Evolutionary conservation across 2,888 invertebrate genomes (phyloP).

Genomic region (Unio delphinus): DNA sequence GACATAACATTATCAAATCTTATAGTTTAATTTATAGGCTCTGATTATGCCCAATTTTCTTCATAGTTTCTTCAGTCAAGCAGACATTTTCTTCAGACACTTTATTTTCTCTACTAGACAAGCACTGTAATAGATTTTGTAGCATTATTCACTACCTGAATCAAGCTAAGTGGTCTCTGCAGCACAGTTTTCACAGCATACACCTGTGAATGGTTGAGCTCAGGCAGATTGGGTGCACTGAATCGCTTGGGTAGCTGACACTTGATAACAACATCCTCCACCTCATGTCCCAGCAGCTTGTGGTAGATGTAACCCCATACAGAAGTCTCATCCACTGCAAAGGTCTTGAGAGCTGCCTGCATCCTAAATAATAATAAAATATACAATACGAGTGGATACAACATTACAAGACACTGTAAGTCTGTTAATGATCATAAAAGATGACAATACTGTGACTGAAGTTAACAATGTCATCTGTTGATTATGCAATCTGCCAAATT

Average conservation of each 20-base stretch:
- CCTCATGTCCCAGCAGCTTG: conserved; percentile 85
- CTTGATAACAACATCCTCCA: conserved; percentile 91
- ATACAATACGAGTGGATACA: not conserved
- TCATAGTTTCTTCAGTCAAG: too few species aligned
- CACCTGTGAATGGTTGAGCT: conserved; percentile 95
- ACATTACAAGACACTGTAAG: not conserved
- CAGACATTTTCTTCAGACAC: too few species aligned
- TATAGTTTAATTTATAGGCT: too few species aligned
- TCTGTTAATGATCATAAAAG: not conserved
- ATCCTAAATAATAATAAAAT: conserved; percentile 77
- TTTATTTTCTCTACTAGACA: too few species aligned
- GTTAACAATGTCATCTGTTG: too few species aligned
- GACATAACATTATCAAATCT: too few species aligned
- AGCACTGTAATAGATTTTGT: too few species aligned
- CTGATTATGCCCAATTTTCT: too few species aligned
- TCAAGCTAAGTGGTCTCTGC: conserved; percentile 94
- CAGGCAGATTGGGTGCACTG: conserved; percentile 96
- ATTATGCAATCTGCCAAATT: too few species aligned
- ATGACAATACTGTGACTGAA: too few species aligned
- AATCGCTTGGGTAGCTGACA: conserved; percentile 95
- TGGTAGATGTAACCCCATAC: conserved; percentile 99
- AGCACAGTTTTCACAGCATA: conserved; percentile 99
- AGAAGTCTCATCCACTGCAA: conserved; percentile 95
- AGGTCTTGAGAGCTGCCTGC: conserved; percentile 93
- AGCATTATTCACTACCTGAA: conserved; percentile 79